Evolutionary conservation across 2,113 vertebrate genomes (phyloP), one percentile per base, ranked within the genome.

Genomic region (Holacanthus passer): DNA sequence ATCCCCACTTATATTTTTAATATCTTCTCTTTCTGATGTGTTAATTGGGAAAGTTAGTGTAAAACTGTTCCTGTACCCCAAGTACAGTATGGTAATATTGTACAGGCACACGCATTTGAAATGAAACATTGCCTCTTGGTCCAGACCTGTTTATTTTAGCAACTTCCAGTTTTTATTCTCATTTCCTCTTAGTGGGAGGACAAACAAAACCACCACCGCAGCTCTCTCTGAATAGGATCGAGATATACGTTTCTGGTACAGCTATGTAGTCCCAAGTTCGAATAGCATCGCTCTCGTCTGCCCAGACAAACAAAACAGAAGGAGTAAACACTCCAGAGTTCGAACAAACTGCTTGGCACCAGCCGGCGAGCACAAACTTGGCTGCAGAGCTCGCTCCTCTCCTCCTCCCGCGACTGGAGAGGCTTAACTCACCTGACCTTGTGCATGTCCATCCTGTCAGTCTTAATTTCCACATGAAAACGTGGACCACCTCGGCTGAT

Each of bases 311-410:
- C 14, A 22, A 9, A 52, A 65, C 47, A 32, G 27, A 72, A 50
- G 41, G 27, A 67, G 79, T 45, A 71, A 86, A 73, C 70, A 58
- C 63, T 77, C 69, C 65, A 68, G 4, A 65, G 50, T 68, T 75
- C 12, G 16, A 79, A 69, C 77, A 55, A 75, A 65, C 47, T 24
- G 35, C 53, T 76, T 65, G 64, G 62, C 56, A 73, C 41, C 14
- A 60, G 27, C 48, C 37, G 29, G 50, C n/a, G 45, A 75, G 39
- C 64, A 64, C 73, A 68, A 2, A 39, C 68, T 17, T 16, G 56
- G 52, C 62, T 53, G 52, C 78, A 68, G 60, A 58, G 50, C 53
- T n/a, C 3, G 1, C 29, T 53, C 37, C 32, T 35, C 31, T 59
- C n/a, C 52, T 55, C 31, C 47, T 35, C n/a, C 47, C 47, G 47